Percentiles rank a stretch among this genome's conserved stretches.
Evolutionary conservation across 1,140 invertebrate species (phyloP).

Genomic region (Halesus radiatus): DNA sequence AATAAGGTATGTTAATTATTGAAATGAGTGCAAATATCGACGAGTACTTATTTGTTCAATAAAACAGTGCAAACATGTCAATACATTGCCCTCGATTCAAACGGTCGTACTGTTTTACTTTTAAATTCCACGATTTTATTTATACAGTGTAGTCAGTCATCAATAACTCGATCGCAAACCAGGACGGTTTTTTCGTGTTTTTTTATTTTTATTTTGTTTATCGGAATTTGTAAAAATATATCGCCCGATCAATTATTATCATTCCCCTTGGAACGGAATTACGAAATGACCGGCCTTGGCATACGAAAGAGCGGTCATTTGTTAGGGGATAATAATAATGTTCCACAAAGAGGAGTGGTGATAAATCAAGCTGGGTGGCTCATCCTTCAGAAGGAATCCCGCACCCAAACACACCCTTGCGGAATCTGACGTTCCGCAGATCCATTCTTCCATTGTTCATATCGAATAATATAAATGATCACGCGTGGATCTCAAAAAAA

Average conservation of each 20-base stretch:
- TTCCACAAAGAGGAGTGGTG: conserved; percentile 26
- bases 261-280: conserved; percentile 22
- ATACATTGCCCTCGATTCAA: too few relatives aligned
- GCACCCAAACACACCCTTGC: conserved; percentile 30
- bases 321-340: conserved; percentile 35
- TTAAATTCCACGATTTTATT: too few relatives aligned
- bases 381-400: conserved; percentile 21
- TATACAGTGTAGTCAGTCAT: background rate
- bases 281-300: conserved; percentile 11
- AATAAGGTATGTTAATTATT: too few relatives aligned
- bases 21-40: too few relatives aligned
- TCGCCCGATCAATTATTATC: conserved; percentile 21
- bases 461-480: conserved; percentile 12
- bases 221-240: conserved; percentile 13
- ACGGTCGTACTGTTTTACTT: too few relatives aligned
- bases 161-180: background rate
- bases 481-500: background rate
- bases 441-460: conserved; percentile 36
- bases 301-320: conserved; percentile 30
- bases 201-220: too few relatives aligned
- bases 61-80: too few relatives aligned
- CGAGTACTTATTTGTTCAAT: too few relatives aligned
- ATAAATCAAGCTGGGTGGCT: conserved; percentile 30
- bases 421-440: conserved; percentile 20
- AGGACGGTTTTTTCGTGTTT: background rate